Conservation (phyloP, 1,140 invertebrate genomes). For the Samia ricini region DNA sequence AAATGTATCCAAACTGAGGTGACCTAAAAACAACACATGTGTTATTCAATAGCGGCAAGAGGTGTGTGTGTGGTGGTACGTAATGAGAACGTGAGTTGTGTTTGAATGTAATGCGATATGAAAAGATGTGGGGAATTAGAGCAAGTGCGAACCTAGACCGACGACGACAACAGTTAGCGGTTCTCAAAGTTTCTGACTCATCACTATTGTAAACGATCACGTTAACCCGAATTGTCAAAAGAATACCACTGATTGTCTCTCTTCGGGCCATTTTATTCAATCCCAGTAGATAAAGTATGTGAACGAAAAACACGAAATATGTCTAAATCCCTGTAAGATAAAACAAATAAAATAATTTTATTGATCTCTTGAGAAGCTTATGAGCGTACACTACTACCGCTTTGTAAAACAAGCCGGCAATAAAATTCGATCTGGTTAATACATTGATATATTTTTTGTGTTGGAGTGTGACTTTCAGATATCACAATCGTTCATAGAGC, state of each 20-base stretch:
- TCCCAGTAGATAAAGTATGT: slow-evolving; percentile 18
- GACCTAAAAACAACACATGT: slow-evolving; percentile 19
- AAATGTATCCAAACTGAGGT: slow-evolving; percentile 2
- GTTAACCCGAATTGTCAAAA: slow-evolving; percentile 53
- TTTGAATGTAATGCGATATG: slow-evolving; percentile 54
- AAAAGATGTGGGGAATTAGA: slow-evolving; percentile 64
- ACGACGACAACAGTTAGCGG: slow-evolving; percentile 56
- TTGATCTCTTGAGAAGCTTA: too few relatives aligned
- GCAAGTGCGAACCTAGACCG: slow-evolving; percentile 50
- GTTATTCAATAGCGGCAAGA: slow-evolving; percentile 19
- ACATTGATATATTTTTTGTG: too few relatives aligned
- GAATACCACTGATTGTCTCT: slow-evolving; percentile 26
- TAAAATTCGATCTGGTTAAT: too few relatives aligned
- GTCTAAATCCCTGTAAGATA: too few relatives aligned
- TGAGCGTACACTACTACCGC: too few relatives aligned
- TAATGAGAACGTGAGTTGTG: slow-evolving; percentile 38
- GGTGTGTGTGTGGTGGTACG: slow-evolving; percentile 19
- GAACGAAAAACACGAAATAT: too few relatives aligned
- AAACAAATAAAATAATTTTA: too few relatives aligned
- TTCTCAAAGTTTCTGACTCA: slow-evolving; percentile 44
- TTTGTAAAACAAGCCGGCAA: too few relatives aligned
- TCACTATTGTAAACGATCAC: slow-evolving; percentile 45
- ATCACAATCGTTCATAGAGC: too few relatives aligned
- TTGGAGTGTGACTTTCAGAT: too few relatives aligned
- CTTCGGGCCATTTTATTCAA: slow-evolving; percentile 27